These are phyloP conservation scores for Ostrea edulis DNA, from an alignment of 1,140 invertebrate species.

Conservation along the genomic window DNA sequence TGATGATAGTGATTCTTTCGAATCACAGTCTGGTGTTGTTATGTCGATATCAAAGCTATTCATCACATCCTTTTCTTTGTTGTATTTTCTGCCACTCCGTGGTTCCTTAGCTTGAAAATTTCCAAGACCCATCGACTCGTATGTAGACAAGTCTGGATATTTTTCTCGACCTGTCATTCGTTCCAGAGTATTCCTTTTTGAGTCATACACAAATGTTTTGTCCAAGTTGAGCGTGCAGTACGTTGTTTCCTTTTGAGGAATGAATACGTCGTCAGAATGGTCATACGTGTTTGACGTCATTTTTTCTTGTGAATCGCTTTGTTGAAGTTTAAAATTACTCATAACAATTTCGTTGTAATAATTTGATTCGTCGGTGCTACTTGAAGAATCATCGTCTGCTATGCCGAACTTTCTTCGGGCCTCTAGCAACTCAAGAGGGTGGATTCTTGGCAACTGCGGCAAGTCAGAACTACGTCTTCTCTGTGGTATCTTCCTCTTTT, in stretches of 20 bases:
- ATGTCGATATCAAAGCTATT: neutral
- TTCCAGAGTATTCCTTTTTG: slow-evolving; percentile 17
- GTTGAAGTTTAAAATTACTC: slow-evolving; percentile 29
- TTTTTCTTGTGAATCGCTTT: neutral
- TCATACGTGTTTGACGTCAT: neutral
- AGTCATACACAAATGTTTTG: neutral
- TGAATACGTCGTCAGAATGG: neutral
- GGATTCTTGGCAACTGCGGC: slow-evolving; percentile 11
- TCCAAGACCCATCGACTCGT: neutral
- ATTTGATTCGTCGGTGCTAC: slow-evolving; percentile 28
- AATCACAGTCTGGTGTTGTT: neutral
- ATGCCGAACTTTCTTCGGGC: slow-evolving; percentile 9
- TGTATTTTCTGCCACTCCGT: neutral
- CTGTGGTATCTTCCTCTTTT: slow-evolving; percentile 25
- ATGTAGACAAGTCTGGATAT: neutral
- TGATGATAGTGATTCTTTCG: neutral
- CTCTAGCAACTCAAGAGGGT: neutral
- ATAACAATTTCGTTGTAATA: slow-evolving; percentile 41
- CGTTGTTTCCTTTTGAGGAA: slow-evolving; percentile 15
- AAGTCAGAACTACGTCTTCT: neutral
- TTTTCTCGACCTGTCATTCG: neutral
- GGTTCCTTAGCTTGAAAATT: neutral
- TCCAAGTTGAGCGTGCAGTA: slow-evolving; percentile 21
- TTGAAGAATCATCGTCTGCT: slow-evolving; percentile 22
- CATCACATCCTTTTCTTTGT: neutral